Evolutionary conservation across 2,888 invertebrate genomes (phyloP), one percentile per base, ranked within the genome.

Genomic region (Prosapia bicincta): DNA sequence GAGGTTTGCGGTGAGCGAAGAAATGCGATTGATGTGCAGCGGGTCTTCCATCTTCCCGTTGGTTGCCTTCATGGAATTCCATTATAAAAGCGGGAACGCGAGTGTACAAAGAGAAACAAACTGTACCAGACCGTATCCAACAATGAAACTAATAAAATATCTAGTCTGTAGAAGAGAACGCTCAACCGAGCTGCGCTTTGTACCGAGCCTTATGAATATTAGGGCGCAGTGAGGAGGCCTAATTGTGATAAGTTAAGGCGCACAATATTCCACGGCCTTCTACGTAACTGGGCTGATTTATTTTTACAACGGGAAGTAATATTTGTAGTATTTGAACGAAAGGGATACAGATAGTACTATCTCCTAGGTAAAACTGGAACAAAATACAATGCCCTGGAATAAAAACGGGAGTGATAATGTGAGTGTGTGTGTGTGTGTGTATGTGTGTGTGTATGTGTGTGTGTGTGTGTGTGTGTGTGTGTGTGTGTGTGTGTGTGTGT

Each of bases 141-240:
- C 54, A 54, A 54, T 54, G 54, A 54, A 54, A 54, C 54, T 54
- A 54, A 54, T 54, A 54, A 54, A 54, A 54, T 54, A 54, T 54
- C n/a, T 20, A 20, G 20, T 10, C 54, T 3, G 20, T 3, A 20
- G 54, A 5, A 54, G 38, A 5, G 30, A 13, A 38, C 38, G 38
- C 38, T 38, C 54, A n/a, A 54, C 54, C 20, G 54, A 54, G 20
- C 54, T 20, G 20, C 20, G 20, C 54, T 54, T 54, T 54, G 54
- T 54, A n/a, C n/a, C 15, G 13, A 20, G 20, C 54, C 3, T 38
- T 54, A 54, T 54, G 54, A 54, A 54, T 54, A 54, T 54, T 54
- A 54, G n/a, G 54, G 54, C 15, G 38, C 13, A 38, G 38, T 13
- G 13, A 13, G n/a, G n/a, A n/a, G n/a, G n/a, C n/a, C 9, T 38